Conservation (phyloP, 1,140 invertebrate genomes). For the Asobara japonica region DNA sequence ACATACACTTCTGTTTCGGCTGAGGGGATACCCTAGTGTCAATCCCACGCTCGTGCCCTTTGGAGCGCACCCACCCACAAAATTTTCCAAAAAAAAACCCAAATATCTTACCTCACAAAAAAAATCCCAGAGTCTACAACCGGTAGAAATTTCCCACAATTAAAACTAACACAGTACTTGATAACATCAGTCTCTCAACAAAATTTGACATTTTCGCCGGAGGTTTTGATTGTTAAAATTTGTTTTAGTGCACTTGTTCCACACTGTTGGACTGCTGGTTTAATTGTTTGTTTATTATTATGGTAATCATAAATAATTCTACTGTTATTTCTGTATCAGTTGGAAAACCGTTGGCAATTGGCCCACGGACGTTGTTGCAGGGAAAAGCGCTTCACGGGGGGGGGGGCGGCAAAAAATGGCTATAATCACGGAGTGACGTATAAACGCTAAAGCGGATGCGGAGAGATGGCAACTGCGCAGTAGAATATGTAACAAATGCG, state of each 20-base stretch:
- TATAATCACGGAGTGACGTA: constrained; percentile 40
- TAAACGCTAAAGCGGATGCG: not conserved
- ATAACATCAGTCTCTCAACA: no score
- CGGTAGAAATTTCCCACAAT: no score
- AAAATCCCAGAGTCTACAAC: no score
- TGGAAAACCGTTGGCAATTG: constrained; percentile 10
- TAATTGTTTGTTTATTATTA: not conserved
- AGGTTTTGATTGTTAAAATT: no score
- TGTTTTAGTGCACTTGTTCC: not conserved
- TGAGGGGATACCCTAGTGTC: constrained; percentile 29
- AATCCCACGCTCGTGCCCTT: constrained; percentile 35
- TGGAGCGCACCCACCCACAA: no score
- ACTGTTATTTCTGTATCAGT: not conserved
- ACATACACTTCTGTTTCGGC: constrained; percentile 24
- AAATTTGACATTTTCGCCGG: no score
- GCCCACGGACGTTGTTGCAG: constrained; percentile 19
- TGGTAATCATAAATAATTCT: not conserved
- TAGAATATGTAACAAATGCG: constrained; percentile 17
- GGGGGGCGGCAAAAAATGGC: not conserved
- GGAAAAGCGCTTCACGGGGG: constrained; percentile 6
- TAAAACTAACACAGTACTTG: no score
- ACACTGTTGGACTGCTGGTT: not conserved
- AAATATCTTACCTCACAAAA: no score
- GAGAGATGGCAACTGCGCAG: constrained; percentile 38
- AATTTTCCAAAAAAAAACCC: no score